phyloP scores from a whole-genome alignment of 2,113 vertebrate species.

The Heloderma charlesbogerti region DNA sequence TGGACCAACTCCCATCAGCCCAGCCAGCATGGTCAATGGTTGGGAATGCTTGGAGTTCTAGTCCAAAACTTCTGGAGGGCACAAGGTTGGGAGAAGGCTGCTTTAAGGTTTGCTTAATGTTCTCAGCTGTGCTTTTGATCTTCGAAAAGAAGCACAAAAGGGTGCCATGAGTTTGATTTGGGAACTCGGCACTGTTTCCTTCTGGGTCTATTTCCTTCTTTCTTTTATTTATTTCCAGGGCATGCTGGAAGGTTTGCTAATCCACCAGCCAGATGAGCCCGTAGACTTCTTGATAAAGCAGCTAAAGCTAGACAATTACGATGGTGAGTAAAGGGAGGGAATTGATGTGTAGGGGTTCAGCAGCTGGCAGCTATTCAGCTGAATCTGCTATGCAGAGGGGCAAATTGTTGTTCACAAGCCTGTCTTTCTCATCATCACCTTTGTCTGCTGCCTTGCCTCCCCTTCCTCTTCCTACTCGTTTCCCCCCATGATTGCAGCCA shows the following conservation, averaged over 20 bases:
- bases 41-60: too few species aligned
- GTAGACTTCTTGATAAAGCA: conserved; percentile 85
- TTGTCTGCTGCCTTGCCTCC: too few species aligned
- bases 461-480: too few species aligned
- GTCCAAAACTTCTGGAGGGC: too few species aligned
- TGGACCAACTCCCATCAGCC: too few species aligned
- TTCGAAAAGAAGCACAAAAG: neutral
- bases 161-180: neutral
- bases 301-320: conserved; percentile 76
- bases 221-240: conserved; percentile 76
- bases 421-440: too few species aligned
- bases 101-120: neutral
- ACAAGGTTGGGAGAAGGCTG: neutral
- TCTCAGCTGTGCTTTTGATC: neutral
- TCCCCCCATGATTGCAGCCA: too few species aligned
- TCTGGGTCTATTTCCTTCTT: conserved; percentile 28
- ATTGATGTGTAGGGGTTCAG: rapidly evolving
- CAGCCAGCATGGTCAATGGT: too few species aligned
- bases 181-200: neutral
- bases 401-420: too few species aligned
- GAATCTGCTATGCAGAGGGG: neutral
- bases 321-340: conserved; percentile 73
- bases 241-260: conserved; percentile 85
- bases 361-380: neutral
- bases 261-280: conserved; percentile 87